Percentiles rank a stretch among this genome's conserved stretches.
phyloP scores from a whole-genome alignment of 2,113 vertebrate genomes.

The Hippotragus niger region DNA sequence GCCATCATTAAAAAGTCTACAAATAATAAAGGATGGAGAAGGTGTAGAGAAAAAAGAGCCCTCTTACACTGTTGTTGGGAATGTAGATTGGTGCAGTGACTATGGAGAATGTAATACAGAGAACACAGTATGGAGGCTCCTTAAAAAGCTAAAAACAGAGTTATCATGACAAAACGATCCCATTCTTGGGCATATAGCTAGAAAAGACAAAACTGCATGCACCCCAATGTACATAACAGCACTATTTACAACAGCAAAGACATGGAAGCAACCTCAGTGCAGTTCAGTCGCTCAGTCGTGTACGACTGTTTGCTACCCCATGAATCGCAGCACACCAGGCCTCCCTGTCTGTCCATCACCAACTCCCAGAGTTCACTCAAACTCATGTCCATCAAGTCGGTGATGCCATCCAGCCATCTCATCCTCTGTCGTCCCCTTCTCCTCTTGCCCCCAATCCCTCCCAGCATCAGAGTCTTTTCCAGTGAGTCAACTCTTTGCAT shows the following conservation, averaged over 20 bases:
- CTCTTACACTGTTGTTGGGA: background rate
- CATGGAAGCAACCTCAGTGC: background rate
- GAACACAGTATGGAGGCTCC: background rate
- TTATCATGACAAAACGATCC: background rate
- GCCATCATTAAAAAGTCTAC: background rate
- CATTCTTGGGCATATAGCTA: background rate
- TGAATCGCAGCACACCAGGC: rapidly evolving
- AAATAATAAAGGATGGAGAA: background rate
- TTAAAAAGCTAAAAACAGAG: background rate
- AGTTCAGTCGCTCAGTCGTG: no score
- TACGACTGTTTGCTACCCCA: rapidly evolving
- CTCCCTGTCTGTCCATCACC: no score
- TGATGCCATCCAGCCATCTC: no score
- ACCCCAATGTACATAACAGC: background rate
- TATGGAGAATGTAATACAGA: background rate
- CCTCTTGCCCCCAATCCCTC: no score
- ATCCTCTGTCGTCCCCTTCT: no score
- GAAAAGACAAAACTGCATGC: background rate
- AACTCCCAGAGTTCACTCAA: rapidly evolving
- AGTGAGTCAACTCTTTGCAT: no score
- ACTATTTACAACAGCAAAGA: background rate
- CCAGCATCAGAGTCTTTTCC: no score
- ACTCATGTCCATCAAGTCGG: rapidly evolving
- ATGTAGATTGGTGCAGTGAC: background rate
- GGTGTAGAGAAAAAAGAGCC: background rate